Evolutionary conservation across 1,140 invertebrate species (phyloP).

Genomic region (Ips typographus): DNA sequence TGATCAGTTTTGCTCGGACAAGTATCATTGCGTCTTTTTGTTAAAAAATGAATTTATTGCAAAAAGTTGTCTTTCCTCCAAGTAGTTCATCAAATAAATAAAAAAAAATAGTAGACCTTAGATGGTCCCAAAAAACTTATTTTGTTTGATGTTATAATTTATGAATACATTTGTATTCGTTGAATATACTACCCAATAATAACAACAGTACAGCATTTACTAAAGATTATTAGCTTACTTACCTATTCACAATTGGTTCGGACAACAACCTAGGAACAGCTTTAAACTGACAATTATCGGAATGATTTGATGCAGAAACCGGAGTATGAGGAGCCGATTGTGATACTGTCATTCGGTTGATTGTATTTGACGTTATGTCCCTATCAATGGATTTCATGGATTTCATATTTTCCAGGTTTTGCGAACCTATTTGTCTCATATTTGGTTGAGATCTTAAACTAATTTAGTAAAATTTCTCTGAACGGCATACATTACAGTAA

Average conservation of each 20-base stretch:
- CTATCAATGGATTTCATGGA: conserved; percentile 44
- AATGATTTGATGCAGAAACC: conserved; percentile 43
- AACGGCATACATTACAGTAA: background rate
- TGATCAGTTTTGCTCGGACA: too few species aligned
- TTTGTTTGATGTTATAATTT: too few species aligned
- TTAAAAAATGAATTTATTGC: too few species aligned
- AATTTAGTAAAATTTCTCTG: background rate
- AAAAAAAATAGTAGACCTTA: background rate
- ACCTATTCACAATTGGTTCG: conserved; percentile 46
- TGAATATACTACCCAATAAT: background rate
- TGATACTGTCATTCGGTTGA: conserved; percentile 45
- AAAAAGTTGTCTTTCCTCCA: too few species aligned
- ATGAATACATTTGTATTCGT: too few species aligned
- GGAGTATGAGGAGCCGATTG: conserved; percentile 52
- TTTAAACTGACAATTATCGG: conserved; percentile 39
- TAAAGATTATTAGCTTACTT: too few species aligned
- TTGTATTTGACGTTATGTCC: conserved; percentile 41
- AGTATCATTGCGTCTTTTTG: too few species aligned
- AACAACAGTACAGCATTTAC: background rate
- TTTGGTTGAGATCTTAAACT: conserved; percentile 49
- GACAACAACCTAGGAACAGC: conserved; percentile 47
- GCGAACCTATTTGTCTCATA: conserved; percentile 50
- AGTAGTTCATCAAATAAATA: too few species aligned
- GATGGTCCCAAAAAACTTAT: background rate
- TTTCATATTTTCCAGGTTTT: conserved; percentile 44